phyloP scores from a whole-genome alignment of 2,797 vertebrate species.

The Percopsis omiscomaycus region DNA sequence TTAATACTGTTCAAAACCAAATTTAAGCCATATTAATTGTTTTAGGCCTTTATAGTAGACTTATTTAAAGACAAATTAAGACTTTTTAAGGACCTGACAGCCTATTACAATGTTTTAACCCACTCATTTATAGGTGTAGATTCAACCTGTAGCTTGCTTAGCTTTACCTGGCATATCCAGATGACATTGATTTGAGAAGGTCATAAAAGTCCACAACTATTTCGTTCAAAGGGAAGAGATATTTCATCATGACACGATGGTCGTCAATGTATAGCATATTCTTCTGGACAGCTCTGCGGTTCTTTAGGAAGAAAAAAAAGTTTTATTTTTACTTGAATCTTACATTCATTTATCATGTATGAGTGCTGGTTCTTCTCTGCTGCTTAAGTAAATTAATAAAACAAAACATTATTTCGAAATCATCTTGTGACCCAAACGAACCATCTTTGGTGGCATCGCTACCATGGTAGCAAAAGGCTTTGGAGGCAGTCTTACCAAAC shows the following conservation, averaged over 20 bases:
- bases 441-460: not conserved
- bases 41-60: too few species aligned
- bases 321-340: not conserved
- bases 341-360: not conserved
- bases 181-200: conserved; percentile 91
- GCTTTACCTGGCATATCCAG: conserved; percentile 94
- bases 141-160: not conserved
- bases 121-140: not conserved
- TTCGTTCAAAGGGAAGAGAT: conserved; percentile 93
- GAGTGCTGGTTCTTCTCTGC: too few species aligned
- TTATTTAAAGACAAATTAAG: not conserved
- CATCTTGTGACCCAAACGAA: too few species aligned
- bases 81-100: not conserved
- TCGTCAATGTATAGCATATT: conserved; percentile 93
- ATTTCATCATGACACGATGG: conserved; percentile 92
- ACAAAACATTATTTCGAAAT: too few species aligned
- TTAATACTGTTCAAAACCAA: too few species aligned
- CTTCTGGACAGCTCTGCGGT: conserved; percentile 88
- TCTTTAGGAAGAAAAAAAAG: conserved; percentile 65
- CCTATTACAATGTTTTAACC: not conserved
- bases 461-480: not conserved
- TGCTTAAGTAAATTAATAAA: too few species aligned
- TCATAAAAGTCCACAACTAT: conserved; percentile 98
- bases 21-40: not conserved
- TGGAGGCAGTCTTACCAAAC: conserved; percentile 77